Percentiles rank a stretch among this genome's conserved stretches.
These are phyloP conservation scores for Narcine bancroftii DNA, from an alignment of 2,113 vertebrate species.

Conservation along the genomic window DNA sequence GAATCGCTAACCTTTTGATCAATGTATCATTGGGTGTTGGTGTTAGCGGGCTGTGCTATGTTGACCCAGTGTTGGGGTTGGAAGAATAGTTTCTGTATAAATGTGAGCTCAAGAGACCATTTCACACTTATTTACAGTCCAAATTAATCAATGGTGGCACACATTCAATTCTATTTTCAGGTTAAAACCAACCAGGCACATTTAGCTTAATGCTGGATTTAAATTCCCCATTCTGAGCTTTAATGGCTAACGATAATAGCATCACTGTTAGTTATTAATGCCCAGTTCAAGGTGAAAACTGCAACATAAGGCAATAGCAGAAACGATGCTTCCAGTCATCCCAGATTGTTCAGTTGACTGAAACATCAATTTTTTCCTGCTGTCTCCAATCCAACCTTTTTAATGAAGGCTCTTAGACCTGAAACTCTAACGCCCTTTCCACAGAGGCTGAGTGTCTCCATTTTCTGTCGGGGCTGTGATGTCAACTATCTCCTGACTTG, in stretches of 20 bases:
- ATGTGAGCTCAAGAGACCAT: not conserved
- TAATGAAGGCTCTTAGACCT: too few species aligned
- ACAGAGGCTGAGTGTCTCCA: too few species aligned
- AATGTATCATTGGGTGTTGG: too few species aligned
- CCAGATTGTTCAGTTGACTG: not conserved
- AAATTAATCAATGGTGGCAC: not conserved
- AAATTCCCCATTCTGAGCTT: not conserved
- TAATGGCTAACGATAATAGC: too few species aligned
- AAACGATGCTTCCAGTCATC: too few species aligned
- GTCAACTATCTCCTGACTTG: too few species aligned
- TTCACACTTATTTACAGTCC: not conserved
- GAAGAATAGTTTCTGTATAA: not conserved
- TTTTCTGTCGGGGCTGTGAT: too few species aligned
- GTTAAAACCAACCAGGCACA: not conserved
- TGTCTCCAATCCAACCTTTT: too few species aligned
- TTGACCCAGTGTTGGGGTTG: not conserved
- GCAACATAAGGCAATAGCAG: not conserved
- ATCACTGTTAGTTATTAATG: slow-evolving; percentile 16
- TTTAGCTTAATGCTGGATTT: not conserved
- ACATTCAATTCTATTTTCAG: not conserved
- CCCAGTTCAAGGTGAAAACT: not conserved
- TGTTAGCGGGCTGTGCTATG: too few species aligned
- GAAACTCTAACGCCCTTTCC: too few species aligned
- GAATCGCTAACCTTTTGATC: too few species aligned
- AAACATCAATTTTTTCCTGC: not conserved